Percentiles rank a stretch among this genome's conserved stretches.
Evolutionary conservation across 2,888 invertebrate species (phyloP).

Genomic region (Drosophila glabriapex): DNA sequence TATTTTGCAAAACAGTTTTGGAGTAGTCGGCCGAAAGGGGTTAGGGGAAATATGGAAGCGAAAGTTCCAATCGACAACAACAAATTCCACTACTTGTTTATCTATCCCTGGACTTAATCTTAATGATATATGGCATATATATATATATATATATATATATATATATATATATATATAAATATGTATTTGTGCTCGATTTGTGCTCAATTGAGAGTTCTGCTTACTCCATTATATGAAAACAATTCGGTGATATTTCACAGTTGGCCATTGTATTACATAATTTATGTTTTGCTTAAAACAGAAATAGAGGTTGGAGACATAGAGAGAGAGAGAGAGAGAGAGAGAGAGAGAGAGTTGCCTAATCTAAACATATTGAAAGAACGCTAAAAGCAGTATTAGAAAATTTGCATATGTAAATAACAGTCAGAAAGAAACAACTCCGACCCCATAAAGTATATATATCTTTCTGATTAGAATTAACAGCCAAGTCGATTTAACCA

Average conservation of each 20-base stretch:
- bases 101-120: conserved; percentile 10
- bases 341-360: neutral
- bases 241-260: conserved; percentile 43
- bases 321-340: neutral
- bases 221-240: conserved; percentile 31
- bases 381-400: neutral
- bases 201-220: conserved; percentile 8
- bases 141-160: neutral
- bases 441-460: neutral
- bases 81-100: conserved; percentile 21
- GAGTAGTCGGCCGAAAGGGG: neutral
- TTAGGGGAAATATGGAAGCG: neutral
- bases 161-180: neutral
- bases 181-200: conserved; percentile 1
- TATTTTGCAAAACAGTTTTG: conserved; percentile 49
- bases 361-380: too few relatives aligned
- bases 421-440: neutral
- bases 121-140: conserved; percentile 19
- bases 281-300: conserved; percentile 39
- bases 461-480: neutral
- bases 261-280: conserved; percentile 53
- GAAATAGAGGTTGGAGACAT: neutral
- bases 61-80: conserved; percentile 31
- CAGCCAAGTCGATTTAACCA: neutral
- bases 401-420: neutral